These are phyloP conservation scores for Chrysogorgia sp. DNA, from an alignment of 92 coral and sea anemone species.

Conservation along the genomic window DNA sequence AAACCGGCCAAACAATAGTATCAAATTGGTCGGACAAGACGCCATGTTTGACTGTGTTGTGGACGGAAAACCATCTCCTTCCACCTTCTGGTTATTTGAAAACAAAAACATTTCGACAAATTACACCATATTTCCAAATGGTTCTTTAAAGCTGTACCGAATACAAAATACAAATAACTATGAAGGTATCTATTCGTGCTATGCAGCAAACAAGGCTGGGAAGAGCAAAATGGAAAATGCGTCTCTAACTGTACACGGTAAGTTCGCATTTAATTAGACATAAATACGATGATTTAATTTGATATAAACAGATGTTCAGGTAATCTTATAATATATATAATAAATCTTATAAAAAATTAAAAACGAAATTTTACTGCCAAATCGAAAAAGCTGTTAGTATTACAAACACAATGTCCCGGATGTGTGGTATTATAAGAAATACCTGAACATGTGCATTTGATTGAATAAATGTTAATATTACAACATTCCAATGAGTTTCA, in stretches of 20 bases:
- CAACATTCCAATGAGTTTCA: too few relatives aligned
- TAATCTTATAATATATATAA: background rate
- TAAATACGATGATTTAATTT: background rate
- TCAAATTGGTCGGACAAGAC: slow-evolving; percentile 17
- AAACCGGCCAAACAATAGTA: slow-evolving; percentile 23
- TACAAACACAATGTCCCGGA: background rate
- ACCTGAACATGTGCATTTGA: too few relatives aligned
- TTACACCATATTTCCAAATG: slow-evolving; percentile 26
- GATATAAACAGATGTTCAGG: background rate
- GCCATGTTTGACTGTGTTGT: slow-evolving; percentile 41
- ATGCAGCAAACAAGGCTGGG: slow-evolving; percentile 58
- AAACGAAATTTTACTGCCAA: too few relatives aligned
- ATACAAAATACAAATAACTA: slow-evolving; percentile 35
- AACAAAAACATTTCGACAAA: background rate
- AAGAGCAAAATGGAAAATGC: background rate
- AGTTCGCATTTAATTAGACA: background rate
- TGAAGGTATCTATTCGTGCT: slow-evolving; percentile 57
- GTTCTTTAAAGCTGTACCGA: slow-evolving; percentile 13
- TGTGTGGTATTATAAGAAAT: too few relatives aligned
- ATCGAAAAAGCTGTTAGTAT: too few relatives aligned
- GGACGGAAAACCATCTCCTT: slow-evolving; percentile 44
- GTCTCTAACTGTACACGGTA: slow-evolving; percentile 34
- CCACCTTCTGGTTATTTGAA: slow-evolving; percentile 43
- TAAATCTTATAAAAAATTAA: background rate
- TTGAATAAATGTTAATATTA: too few relatives aligned